Conservation (phyloP, 2,888 invertebrate species). For the Pseudoips prasinana region DNA sequence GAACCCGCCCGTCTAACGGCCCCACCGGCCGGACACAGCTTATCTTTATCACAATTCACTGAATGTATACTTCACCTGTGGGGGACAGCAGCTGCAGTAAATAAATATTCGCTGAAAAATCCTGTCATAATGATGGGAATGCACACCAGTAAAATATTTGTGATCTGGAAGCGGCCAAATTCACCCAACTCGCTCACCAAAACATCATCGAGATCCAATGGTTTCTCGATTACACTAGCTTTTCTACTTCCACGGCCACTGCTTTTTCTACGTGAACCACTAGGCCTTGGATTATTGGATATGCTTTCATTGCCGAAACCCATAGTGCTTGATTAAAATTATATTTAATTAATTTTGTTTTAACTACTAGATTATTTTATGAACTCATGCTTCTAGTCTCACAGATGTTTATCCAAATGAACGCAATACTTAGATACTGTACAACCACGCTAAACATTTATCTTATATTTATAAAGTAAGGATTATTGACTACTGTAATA, state of each 20-base stretch:
- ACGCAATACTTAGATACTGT: too few species aligned
- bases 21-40: too few species aligned
- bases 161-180: constrained; percentile 85
- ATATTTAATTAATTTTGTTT: too few species aligned
- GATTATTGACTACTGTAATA: too few species aligned
- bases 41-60: too few species aligned
- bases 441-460: too few species aligned
- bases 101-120: constrained; percentile 85
- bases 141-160: constrained; percentile 81
- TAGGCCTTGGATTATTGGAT: background rate
- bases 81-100: constrained; percentile 85
- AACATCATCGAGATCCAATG: constrained; percentile 74
- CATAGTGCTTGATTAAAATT: too few species aligned
- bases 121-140: constrained; percentile 85
- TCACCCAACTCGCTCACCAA: constrained; percentile 81
- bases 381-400: too few species aligned
- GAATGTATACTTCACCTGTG: constrained; percentile 81
- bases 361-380: too few species aligned
- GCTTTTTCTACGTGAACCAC: constrained; percentile 2
- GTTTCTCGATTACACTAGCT: constrained; percentile 1
- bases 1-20: too few species aligned
- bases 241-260: constrained; percentile 1
- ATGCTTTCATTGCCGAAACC: background rate
- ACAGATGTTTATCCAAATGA: too few species aligned
- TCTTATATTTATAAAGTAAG: too few species aligned